phyloP scores from a whole-genome alignment of 2,113 vertebrate species.

The Ctenodactylus gundi region DNA sequence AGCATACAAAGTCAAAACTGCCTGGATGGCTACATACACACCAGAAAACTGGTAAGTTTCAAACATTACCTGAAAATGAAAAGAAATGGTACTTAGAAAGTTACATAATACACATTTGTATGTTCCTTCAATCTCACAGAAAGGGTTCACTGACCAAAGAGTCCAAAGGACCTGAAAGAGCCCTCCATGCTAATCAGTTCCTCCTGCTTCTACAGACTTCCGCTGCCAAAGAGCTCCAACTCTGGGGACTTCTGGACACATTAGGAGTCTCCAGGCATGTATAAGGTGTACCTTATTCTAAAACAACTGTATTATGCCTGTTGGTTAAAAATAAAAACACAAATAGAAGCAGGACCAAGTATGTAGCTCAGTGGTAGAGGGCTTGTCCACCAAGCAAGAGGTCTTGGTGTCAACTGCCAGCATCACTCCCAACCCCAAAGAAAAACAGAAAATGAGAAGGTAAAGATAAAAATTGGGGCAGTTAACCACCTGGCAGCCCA shows the following conservation, averaged over 20 bases:
- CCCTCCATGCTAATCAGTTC: not conserved
- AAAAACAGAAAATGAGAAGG: not conserved
- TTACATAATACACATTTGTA: not conserved
- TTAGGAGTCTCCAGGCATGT: not conserved
- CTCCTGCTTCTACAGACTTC: not conserved
- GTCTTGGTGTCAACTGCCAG: not conserved
- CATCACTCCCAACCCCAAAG: not conserved
- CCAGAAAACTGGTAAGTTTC: slow-evolving; percentile 98
- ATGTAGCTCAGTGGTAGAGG: not conserved
- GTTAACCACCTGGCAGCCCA: not conserved
- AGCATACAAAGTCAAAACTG: slow-evolving; percentile 97
- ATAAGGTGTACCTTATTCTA: not conserved
- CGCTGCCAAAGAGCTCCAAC: not conserved
- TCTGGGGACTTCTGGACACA: not conserved
- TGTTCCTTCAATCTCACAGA: not conserved
- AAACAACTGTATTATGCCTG: no score
- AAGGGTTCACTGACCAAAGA: not conserved
- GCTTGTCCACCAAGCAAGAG: not conserved
- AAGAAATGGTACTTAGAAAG: slow-evolving; percentile 19
- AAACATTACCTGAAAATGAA: slow-evolving; percentile 94
- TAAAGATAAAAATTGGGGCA: not conserved
- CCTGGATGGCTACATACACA: slow-evolving; percentile 98
- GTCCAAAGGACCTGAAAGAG: not conserved
- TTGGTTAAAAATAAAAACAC: not conserved
- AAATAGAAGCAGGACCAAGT: not conserved